A percentile compares a stretch with the other conserved stretches of the same genome.
Evolutionary conservation across 2,797 vertebrate species (phyloP).

Genomic region (Mareca strepera): DNA sequence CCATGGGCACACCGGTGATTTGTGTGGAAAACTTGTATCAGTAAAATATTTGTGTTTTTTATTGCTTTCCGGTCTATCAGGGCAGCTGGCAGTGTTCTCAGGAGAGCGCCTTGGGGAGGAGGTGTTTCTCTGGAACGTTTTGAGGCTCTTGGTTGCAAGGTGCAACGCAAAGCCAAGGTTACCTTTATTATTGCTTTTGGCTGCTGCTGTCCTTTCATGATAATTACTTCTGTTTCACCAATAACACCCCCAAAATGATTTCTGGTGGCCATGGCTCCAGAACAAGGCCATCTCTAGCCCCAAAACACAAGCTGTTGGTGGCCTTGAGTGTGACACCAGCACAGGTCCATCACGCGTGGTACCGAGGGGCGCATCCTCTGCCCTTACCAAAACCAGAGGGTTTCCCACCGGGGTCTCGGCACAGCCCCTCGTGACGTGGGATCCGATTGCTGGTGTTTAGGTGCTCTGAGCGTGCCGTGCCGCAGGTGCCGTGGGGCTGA

Average conservation of each 20-base stretch:
- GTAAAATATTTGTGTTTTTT: neutral
- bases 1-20: too few relatives aligned
- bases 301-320: fast-evolving
- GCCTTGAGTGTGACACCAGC: neutral
- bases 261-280: neutral
- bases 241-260: neutral
- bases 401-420: neutral
- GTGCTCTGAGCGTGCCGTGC: too few relatives aligned
- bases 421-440: fast-evolving
- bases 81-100: neutral
- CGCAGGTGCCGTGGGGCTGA: neutral
- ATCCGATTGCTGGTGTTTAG: neutral
- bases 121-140: neutral
- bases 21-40: neutral
- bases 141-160: neutral
- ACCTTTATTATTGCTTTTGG: neutral
- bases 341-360: fast-evolving
- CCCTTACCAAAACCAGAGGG: fast-evolving
- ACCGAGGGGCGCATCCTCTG: neutral
- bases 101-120: neutral
- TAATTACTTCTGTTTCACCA: neutral
- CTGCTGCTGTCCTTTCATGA: neutral
- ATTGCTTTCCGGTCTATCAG: neutral
- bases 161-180: neutral
- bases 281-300: neutral